Conservation (phyloP, 2,888 invertebrate species). For the Drosophila colorata region DNA sequence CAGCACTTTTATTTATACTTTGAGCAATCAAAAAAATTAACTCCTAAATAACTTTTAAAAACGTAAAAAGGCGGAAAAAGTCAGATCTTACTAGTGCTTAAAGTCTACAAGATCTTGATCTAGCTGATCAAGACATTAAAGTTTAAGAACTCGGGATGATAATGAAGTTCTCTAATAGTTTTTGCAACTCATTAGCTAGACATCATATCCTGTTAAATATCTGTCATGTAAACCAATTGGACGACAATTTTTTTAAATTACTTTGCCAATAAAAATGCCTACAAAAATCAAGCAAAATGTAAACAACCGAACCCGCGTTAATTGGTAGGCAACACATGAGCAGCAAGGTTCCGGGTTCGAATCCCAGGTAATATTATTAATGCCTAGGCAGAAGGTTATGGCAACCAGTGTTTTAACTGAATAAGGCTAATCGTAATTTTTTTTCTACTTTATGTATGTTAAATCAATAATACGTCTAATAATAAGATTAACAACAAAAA, state of each 20-base stretch:
- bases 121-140: too few species aligned
- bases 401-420: not conserved
- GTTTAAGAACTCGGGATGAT: too few species aligned
- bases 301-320: conserved; percentile 1
- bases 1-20: too few species aligned
- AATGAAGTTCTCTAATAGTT: not conserved
- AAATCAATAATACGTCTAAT: too few species aligned
- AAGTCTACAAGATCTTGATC: too few species aligned
- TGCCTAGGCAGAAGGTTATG: not conserved
- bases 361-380: not conserved
- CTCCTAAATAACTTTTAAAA: not conserved
- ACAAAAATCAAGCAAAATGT: not conserved
- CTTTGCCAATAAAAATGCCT: not conserved
- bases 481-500: too few species aligned
- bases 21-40: not conserved
- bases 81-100: too few species aligned
- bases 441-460: too few species aligned
- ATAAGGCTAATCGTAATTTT: too few species aligned
- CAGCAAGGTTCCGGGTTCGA: conserved; percentile 7
- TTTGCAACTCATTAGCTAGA: not conserved
- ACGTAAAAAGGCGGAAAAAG: too few species aligned
- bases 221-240: not conserved
- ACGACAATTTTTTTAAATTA: not conserved
- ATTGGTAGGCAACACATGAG: conserved; percentile 13
- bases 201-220: not conserved